Conservation (phyloP, 1,140 invertebrate species). For the Papilio glaucus region DNA sequence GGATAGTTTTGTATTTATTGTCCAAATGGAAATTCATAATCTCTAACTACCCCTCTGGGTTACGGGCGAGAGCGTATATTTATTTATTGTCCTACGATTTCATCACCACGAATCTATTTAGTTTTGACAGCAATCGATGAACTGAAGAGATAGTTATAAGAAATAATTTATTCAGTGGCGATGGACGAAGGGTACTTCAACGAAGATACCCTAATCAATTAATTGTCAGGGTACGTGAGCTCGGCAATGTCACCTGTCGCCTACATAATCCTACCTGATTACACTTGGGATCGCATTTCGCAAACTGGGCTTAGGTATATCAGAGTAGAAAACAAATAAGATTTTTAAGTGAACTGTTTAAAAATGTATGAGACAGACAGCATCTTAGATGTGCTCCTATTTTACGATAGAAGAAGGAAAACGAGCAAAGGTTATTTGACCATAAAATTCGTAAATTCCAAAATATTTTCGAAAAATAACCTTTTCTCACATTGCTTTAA, state of each 20-base stretch:
- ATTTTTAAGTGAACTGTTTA: not conserved
- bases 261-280: constrained; percentile 13
- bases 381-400: too few relatives aligned
- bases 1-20: too few relatives aligned
- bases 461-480: too few relatives aligned
- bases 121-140: not conserved
- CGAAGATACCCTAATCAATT: constrained; percentile 25
- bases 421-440: too few relatives aligned
- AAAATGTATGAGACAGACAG: not conserved
- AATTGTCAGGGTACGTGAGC: constrained; percentile 11
- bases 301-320: not conserved
- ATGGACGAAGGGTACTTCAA: constrained; percentile 17
- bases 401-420: too few relatives aligned
- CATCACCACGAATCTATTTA: not conserved
- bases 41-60: too few relatives aligned
- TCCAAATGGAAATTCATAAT: too few relatives aligned
- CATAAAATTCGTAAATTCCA: too few relatives aligned
- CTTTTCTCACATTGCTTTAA: too few relatives aligned
- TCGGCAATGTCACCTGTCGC: constrained; percentile 14
- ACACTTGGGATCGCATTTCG: constrained; percentile 15
- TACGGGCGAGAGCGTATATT: too few relatives aligned
- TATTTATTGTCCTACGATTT: too few relatives aligned
- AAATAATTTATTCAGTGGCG: constrained; percentile 19
- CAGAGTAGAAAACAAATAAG: not conserved
- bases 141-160: not conserved